Evolutionary conservation across 2,113 vertebrate genomes (phyloP), one percentile per base, ranked within the genome.

Genomic region (Pseudorasbora parva): DNA sequence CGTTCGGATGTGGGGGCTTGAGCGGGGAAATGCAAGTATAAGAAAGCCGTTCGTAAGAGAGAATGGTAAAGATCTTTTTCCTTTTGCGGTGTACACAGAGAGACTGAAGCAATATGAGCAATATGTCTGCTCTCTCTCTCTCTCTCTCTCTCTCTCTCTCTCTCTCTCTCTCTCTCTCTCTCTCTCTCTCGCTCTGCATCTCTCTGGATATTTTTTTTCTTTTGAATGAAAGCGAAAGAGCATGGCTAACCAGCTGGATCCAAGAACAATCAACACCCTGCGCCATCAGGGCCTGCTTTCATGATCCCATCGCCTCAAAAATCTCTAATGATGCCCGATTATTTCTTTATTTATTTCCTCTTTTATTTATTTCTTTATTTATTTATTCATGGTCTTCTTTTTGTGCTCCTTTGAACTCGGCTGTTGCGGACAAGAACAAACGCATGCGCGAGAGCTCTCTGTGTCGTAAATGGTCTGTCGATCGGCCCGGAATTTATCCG

Each of bases 401-500:
- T 68, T 21, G 1, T 23, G 33, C 66, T n/a, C 19, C 84, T 86
- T 87, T 89, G 76, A 88, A 86, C 82, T 83, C 23, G 68, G 69
- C 23, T 62, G 37, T 62, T 56, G 66, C 51, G 10, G 85, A 47
- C 23, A n/a, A 89, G 85, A 90, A 76, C 74, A 86, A 78, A 75
- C 30, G 64, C 66, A 14, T 41, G 57, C 14, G 73, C 54, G 66
- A 84, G 62, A 82, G 81, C 83, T 88, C 81, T 89, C 59, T 25
- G 76, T 69, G 78, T 85, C 21, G 11, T 78, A 82, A 87, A 86
- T 86, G 84, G 79, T 85, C 23, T 84, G 82, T 86, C 79, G 80
- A 82, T 80, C 84, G 89, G 72, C 86, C 84, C 80, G 75, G 89
- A 90, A 88, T 91, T 89, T 92, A 90, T 92, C n/a, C 4, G 21